Evolutionary conservation across 2,888 invertebrate species (phyloP), one percentile per base, ranked within the genome.

Genomic region (Blera fallax): DNA sequence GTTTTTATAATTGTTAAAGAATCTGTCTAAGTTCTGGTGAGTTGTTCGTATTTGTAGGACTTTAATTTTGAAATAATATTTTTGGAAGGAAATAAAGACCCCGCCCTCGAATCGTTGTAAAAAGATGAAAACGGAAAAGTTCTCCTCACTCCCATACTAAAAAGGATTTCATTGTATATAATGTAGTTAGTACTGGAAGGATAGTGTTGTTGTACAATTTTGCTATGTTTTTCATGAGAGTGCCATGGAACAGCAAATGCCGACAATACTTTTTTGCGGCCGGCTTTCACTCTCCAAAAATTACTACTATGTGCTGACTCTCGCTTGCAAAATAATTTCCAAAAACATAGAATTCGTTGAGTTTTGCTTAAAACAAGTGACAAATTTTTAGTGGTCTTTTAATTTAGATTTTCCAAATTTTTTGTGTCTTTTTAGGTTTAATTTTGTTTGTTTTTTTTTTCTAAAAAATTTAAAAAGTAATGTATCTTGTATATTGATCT

Each of bases 71-170:
- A 24, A 24, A 24, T 24, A 24, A 24, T 2, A 34, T 43, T 16
- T 29, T 6, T 45, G n/a, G n/a, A 64, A 52, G 21, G 18, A 21
- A 18, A 58, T 16, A 69, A 56, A 14, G 77, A 77, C 85, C 85
- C 85, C 85, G 81, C 85, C 85, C 85, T 81, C 72, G 45, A 76
- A 77, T 29, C 37, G 24, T 80, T 70, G 80, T 85, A 81, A 85
- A 76, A 50, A 58, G 56, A 65, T 58, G 50, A 76, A 52, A 79
- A 56, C 65, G 37, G 50, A 74, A 84, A 79, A 48, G 48, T 80
- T 64, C 52, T 60, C 67, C 65, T 81, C 65, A 64, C 72, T 77
- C 37, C 54, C 29, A 58, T 67, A 60, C 54, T 48, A 34, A 54
- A 76, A 72, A 60, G 58, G 58, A 70, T 48, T 64, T 16, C 34